These are phyloP conservation scores for Sitodiplosis mosellana DNA, from an alignment of 1,140 invertebrate species.

Conservation along the genomic window DNA sequence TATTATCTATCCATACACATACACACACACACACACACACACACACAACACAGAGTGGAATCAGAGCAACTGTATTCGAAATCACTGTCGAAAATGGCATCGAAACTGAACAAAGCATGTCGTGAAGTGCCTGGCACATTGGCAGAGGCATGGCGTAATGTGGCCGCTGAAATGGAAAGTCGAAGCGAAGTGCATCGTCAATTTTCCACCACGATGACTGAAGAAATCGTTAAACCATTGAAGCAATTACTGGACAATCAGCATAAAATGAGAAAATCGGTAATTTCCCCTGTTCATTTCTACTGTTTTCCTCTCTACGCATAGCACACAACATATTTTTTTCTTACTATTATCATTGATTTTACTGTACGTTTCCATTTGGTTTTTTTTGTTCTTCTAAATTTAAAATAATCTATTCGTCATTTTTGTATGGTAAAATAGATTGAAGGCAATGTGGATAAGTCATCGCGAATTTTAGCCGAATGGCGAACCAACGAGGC, in stretches of 20 bases:
- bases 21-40: too few species aligned
- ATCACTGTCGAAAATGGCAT: slow-evolving; percentile 67
- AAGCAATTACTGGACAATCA: slow-evolving; percentile 50
- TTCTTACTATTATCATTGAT: neutral
- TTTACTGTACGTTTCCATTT: neutral
- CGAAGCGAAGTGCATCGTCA: slow-evolving; percentile 73
- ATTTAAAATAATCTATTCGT: too few species aligned
- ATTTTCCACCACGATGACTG: slow-evolving; percentile 54
- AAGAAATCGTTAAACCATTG: slow-evolving; percentile 80
- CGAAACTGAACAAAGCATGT: slow-evolving; percentile 66
- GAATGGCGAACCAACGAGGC: slow-evolving; percentile 72
- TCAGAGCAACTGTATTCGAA: slow-evolving; percentile 79
- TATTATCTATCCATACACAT: too few species aligned
- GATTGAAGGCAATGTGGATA: slow-evolving; percentile 71
- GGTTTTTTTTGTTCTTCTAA: too few species aligned
- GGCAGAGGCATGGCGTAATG: slow-evolving; percentile 74
- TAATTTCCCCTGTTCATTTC: slow-evolving; percentile 14
- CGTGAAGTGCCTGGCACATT: slow-evolving; percentile 62
- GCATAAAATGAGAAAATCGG: slow-evolving; percentile 54
- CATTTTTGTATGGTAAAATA: too few species aligned
- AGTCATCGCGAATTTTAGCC: slow-evolving; percentile 55
- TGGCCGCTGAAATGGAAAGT: slow-evolving; percentile 76
- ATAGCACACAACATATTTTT: neutral
- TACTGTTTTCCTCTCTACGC: neutral
- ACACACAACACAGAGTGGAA: slow-evolving; percentile 55